Evolutionary conservation across 2,797 vertebrate species (phyloP), one percentile per base, ranked within the genome.

Genomic region (Enteromius anoplus): DNA sequence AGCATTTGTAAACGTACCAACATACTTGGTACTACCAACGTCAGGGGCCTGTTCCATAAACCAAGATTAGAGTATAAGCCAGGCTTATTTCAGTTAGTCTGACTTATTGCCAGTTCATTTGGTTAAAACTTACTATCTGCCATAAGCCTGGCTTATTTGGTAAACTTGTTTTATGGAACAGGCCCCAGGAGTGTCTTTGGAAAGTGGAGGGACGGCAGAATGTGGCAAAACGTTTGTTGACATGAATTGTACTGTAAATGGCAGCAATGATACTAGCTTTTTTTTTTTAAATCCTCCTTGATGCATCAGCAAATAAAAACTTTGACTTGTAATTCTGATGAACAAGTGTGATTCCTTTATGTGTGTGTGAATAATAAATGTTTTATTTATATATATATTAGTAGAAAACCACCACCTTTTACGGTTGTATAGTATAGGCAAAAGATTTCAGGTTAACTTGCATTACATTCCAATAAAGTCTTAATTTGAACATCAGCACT

Each of bases 301-400:
- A 89, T 92, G 93, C 92, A 92, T 93, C 90, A 88, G 89, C 88
- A 92, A 95, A 94, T 94, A 93, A 94, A 95, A 91, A 86, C 79
- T 88, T 90, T 91, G 90, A 93, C 89, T 92, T 91, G 69, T 85
- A 89, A 69, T 60, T 82, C n/a, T 87, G 51, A 29, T 82, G 45
- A 51, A 37, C 23, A 10, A 71, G 80, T 19, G 65, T 80, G 32
- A 55, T 37, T 21, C 66, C 71, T 78, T 26, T 49, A 19, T 26
- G 3, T 34, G 23, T 49, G 17, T 42, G 40, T 42, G 40, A 10
- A 42, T 3, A 40, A 40, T 40, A 37, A 37, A 37, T 9, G 7
- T 0, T 14, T 47, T 47, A 42, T 11, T 11, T 11, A 42, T 42
- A 42, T 42, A 42, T 42, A 42, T 42, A 42, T 42, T 8, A 19